These are phyloP conservation scores for Cervus canadensis DNA, from an alignment of 2,113 vertebrate genomes.

Conservation along the genomic window DNA sequence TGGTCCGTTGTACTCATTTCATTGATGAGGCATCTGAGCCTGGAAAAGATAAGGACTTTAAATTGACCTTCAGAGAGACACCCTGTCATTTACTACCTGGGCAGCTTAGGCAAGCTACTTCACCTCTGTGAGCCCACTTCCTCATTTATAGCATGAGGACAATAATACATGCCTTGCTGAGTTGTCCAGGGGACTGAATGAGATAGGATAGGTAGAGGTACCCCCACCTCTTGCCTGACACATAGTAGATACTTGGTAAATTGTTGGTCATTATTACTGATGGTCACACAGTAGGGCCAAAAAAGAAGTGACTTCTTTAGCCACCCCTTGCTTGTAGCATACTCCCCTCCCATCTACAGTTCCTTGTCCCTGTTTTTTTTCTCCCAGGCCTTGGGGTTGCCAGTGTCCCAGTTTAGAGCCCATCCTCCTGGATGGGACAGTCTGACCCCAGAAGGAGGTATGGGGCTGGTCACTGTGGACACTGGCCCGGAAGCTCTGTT, in stretches of 20 bases:
- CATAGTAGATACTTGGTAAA: neutral
- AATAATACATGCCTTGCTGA: neutral
- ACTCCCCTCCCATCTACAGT: neutral
- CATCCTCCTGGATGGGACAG: neutral
- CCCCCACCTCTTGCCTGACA: neutral
- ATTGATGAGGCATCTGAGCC: neutral
- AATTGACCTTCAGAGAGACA: neutral
- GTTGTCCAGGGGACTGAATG: neutral
- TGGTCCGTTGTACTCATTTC: neutral
- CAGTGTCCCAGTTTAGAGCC: neutral
- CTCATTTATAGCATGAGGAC: neutral
- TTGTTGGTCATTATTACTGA: neutral
- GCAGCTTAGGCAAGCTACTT: neutral
- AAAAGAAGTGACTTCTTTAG: neutral
- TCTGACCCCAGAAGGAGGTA: neutral
- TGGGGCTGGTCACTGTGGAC: neutral
- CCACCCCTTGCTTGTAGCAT: neutral
- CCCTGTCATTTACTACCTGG: neutral
- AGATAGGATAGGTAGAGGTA: neutral
- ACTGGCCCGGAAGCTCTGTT: neutral
- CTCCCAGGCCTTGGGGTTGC: neutral
- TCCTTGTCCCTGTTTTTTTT: neutral
- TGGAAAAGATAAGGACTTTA: slow-evolving; percentile 4
- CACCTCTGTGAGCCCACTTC: neutral
- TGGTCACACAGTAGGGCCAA: neutral